Evolutionary conservation across 1,140 invertebrate genomes (phyloP), one percentile per base, ranked within the genome.

Genomic region (Chelonus insularis): DNA sequence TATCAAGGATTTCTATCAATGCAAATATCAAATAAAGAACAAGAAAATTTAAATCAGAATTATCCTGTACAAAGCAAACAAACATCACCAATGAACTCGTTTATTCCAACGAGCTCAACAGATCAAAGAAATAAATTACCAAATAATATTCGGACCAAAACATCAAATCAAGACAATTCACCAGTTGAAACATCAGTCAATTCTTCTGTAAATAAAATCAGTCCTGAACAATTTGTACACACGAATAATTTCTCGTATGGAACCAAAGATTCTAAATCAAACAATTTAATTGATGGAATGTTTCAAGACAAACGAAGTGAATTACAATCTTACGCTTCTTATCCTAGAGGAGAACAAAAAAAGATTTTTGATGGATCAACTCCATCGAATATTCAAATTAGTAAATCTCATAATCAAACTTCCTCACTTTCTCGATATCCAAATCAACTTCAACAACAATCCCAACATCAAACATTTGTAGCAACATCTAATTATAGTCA

Each of bases 401-500:
- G 51, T 12, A 72, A 64, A 45, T 29, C 21, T 1, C 58, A 71
- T 7, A 48, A 29, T 1, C 59, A 72, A 25, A 65, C 61, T 39
- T 39, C 56, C 0, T 25, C 48, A 9, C 29, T 68, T 5, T 41
- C 57, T 4, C 70, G 67, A 37, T 66, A 66, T 47, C 12, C 60
- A 1, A 52, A 60, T 14, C 57, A 66, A 7, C 7, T 43, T 7
- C 37, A 57, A 7, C 50, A 59, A 20, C 62, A 64, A 47, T 4
- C n/a, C 7, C 58, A 60, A n/a, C 59, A 74, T 2, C 55, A 65
- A 0, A 58, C 70, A 4, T 76, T 72, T 29, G 64, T 72, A 12
- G 62, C 58, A 6, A 69, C 73, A 1, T 72, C 77, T 0, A 80
- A 75, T 57, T 81, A 76, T 39, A 72, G 72, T 32, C 75, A 76